Percentiles rank a stretch among this genome's conserved stretches.
Conservation (phyloP, 2,888 invertebrate species). For the Drosophila seclusa region DNA sequence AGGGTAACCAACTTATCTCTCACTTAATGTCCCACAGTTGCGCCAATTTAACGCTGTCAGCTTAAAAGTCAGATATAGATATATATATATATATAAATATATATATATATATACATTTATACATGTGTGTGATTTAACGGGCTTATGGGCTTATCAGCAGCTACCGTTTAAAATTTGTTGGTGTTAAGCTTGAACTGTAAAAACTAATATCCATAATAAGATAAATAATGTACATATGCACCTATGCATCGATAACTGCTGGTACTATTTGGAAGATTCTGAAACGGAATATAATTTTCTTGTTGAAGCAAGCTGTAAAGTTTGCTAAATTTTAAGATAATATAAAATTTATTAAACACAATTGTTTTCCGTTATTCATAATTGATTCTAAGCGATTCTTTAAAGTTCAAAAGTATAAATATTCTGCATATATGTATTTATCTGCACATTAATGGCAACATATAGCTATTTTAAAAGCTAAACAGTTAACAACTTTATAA, state of each 20-base stretch:
- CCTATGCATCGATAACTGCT: background rate
- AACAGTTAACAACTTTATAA: background rate
- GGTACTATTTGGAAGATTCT: too few species aligned
- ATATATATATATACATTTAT: background rate
- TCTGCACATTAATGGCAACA: background rate
- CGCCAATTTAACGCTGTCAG: constrained; percentile 44
- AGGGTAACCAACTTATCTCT: constrained; percentile 47
- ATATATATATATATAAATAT: background rate
- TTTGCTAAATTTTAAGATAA: background rate
- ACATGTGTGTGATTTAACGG: background rate
- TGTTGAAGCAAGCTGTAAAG: background rate
- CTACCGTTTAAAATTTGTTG: background rate
- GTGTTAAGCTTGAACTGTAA: background rate
- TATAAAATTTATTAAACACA: background rate
- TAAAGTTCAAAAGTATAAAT: background rate
- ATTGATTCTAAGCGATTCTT: background rate
- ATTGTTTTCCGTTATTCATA: background rate
- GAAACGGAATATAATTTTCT: too few species aligned
- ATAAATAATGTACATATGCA: background rate
- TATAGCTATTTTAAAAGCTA: background rate
- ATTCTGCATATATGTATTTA: background rate
- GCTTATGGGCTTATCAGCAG: constrained; percentile 19
- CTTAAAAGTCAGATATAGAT: constrained; percentile 24
- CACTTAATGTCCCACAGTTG: constrained; percentile 28
- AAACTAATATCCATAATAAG: background rate